Base-by-base conservation (phyloP, 2,888 invertebrate species). In the Brachynemurus nebulosus region DNA sequence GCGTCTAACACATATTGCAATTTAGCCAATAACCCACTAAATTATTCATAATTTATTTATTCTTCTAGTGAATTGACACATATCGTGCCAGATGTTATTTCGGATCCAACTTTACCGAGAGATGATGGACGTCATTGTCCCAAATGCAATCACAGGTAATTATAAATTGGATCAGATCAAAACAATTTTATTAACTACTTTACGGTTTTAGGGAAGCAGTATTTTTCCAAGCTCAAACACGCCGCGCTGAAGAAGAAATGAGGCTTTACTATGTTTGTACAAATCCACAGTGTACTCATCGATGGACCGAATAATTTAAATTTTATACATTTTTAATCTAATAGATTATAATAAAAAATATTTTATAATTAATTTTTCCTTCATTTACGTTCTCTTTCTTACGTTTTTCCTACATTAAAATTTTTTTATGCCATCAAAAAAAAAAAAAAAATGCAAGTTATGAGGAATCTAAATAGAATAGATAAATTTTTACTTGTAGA, bases 71-170 rank as follows among this genome's bases (percentile, higher is more conserved):
- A 98, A 68, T 66, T 98, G 55, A 97, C 96, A 0, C 97, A 97
- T 64, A 98, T 99, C 55, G 92, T 95, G 44, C 88, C 95, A 1
- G 98, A 98, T 63, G 97, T 98, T 0, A 90, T 96, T 50, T 91
- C 95, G 37, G 98, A 99, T 62, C 98, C 98, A 3, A 98, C 98
- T 1, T 67, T 98, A 48, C 98, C 98, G 1, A 76, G 96, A 51
- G 97, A 98, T 0, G 95, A 96, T 62, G 96, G 98, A 57, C 98
- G 99, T 66, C 89, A 90, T 45, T 98, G 98, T 62, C 96, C 97
- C 0, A 89, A 90, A 61, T 99, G 98, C 65, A 78, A 79, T 50
- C 86, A 95, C 62, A 75, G 86, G 64, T 59, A 51, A 35, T 20
- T 18, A 20, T n/a, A 30, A 40, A 25, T 27, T 40, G 4, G 8